Evolutionary conservation across 2,113 vertebrate species (phyloP), one percentile per base, ranked within the genome.

Genomic region (Rhinogobius similis): DNA sequence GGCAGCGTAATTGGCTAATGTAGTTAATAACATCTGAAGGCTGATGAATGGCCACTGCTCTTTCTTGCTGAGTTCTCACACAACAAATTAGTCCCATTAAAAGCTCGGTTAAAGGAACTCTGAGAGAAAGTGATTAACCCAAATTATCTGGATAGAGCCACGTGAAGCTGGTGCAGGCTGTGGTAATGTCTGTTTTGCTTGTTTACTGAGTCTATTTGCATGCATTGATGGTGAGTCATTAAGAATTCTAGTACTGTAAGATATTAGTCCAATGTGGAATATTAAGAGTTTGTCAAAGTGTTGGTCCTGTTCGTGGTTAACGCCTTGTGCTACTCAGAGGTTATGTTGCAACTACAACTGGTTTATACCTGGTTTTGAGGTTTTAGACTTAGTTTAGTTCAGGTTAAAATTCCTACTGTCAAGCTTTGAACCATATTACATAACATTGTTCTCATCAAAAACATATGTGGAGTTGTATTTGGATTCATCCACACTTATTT

Each of bases 1-100:
- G 72, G 5, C 74, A 72, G 75, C 80, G 74, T 90, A 93, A 92
- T 90, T 90, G 83, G 83, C 83, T 89, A 84, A 88, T 87, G 91
- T 85, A 86, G 88, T 91, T 93, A 91, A 90, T 91, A 91, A 85
- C 82, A 83, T 88, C 83, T 91, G 88, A 89, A 89, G 89, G 79
- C 78, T 90, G 89, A 93, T 91, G 83, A 90, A 91, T 90, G 83
- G 84, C 84, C 76, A 76, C 67, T 71, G 80, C 83, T 86, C 83
- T 77, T 77, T 87, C 82, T 85, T 82, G 85, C 81, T 74, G 85
- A 87, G 84, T 86, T 87, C 82, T 79, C 72, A 87, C 82, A 90
- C 88, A 91, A 91, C 88, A 90, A 93, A 92, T 90, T 88, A 88
- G 76, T 82, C 78, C 77, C 79, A 90, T 92, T 94, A 89, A 91